These are phyloP conservation scores for Drosophila pegasa DNA, from an alignment of 2,888 invertebrate species.

Conservation along the genomic window DNA sequence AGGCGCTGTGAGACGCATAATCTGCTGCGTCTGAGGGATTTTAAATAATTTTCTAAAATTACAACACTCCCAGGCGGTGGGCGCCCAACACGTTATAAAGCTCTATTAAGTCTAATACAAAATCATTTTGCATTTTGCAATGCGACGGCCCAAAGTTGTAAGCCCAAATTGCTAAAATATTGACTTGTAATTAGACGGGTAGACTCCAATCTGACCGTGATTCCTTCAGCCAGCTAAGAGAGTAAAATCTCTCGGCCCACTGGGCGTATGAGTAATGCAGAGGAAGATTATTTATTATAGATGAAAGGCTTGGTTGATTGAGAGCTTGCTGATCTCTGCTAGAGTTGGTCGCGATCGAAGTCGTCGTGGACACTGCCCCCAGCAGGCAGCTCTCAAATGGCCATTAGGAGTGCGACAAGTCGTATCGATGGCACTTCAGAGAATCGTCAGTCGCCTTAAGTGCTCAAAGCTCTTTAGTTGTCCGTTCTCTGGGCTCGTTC, in stretches of 20 bases:
- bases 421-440: slow-evolving; percentile 7
- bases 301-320: too few species aligned
- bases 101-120: slow-evolving; percentile 59
- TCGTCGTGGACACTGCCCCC: background rate
- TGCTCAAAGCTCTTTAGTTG: slow-evolving; percentile 13
- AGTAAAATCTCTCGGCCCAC: background rate
- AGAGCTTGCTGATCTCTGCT: too few species aligned
- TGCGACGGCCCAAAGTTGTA: background rate
- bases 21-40: slow-evolving; percentile 42
- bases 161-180: slow-evolving; percentile 58
- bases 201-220: slow-evolving; percentile 12
- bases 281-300: too few species aligned
- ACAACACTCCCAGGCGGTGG: slow-evolving; percentile 28
- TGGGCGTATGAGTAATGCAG: slow-evolving; percentile 14
- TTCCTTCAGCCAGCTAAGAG: slow-evolving; percentile 1
- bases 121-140: slow-evolving; percentile 58
- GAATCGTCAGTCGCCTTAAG: slow-evolving; percentile 27
- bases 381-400: slow-evolving; percentile 14
- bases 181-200: slow-evolving; percentile 47
- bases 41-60: slow-evolving; percentile 59
- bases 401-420: slow-evolving; percentile 11
- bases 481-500: background rate
- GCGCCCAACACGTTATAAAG: slow-evolving; percentile 19
- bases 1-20: slow-evolving; percentile 16
- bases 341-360: slow-evolving; percentile 4